Evolutionary conservation across 2,113 vertebrate genomes (phyloP).

Genomic region (Ceuthmochares aereus): DNA sequence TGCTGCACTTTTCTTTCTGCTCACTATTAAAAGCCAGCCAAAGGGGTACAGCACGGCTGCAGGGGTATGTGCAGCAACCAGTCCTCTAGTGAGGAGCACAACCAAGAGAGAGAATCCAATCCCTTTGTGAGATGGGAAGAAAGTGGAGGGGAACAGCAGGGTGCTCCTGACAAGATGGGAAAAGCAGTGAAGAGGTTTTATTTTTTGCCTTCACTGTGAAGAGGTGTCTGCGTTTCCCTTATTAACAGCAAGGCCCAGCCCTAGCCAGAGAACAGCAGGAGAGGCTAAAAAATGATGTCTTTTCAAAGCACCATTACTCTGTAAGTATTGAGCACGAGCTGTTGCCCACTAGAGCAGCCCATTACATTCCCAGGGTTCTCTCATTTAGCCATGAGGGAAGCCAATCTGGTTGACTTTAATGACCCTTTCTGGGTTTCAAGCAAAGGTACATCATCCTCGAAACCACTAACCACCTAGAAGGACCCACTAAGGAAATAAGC

Average conservation of each 20-base stretch:
- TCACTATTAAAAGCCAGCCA: not conserved
- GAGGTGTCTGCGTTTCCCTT: constrained; percentile 32
- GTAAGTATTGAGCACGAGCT: constrained; percentile 16
- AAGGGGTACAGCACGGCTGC: not conserved
- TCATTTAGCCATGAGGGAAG: not conserved
- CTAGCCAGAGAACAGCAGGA: constrained; percentile 54
- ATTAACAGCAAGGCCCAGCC: constrained; percentile 38
- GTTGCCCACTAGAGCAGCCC: not conserved
- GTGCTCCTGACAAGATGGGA: constrained; percentile 28
- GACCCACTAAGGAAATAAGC: not conserved
- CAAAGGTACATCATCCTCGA: not conserved
- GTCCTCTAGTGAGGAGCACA: not conserved
- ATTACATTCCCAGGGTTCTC: not conserved
- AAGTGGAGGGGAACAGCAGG: constrained; percentile 17
- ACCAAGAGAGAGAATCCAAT: not conserved
- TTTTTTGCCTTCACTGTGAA: constrained; percentile 40
- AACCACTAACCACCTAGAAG: not conserved
- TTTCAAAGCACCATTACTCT: constrained; percentile 26
- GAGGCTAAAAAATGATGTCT: not conserved
- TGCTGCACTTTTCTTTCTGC: not conserved
- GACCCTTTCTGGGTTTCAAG: not conserved
- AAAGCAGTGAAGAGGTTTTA: constrained; percentile 4
- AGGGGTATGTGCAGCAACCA: not conserved
- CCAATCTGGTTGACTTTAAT: not conserved
- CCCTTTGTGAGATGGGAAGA: constrained; percentile 25